phyloP scores from a whole-genome alignment of 1,140 invertebrate species.

The Pomacea maculata region DNA sequence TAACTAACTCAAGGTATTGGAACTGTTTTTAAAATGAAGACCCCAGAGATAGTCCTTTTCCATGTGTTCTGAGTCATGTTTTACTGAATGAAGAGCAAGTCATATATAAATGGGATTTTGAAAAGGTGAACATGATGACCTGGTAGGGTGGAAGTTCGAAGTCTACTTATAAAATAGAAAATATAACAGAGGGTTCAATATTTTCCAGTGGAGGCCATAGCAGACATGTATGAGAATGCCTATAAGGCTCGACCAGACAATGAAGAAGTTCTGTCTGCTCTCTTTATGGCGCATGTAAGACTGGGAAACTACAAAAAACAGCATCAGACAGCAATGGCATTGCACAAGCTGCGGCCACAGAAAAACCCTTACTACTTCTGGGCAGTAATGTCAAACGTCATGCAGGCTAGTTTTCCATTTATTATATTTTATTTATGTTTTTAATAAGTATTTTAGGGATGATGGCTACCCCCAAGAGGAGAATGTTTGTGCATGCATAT shows the following conservation, averaged over 20 bases:
- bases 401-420: conserved; percentile 75
- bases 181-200: neutral
- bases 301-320: conserved; percentile 90
- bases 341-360: conserved; percentile 85
- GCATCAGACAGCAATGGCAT: conserved; percentile 84
- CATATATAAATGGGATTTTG: neutral
- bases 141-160: neutral
- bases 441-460: too few relatives aligned
- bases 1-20: too few relatives aligned
- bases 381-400: conserved; percentile 94
- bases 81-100: neutral
- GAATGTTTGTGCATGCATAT: too few relatives aligned
- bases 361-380: conserved; percentile 98
- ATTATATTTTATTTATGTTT: too few relatives aligned
- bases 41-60: neutral
- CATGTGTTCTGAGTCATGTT: neutral
- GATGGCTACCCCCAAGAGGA: too few relatives aligned
- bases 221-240: conserved; percentile 86
- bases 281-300: conserved; percentile 96
- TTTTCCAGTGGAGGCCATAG: conserved; percentile 77
- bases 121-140: neutral
- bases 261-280: conserved; percentile 90
- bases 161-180: too few relatives aligned
- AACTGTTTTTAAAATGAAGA: neutral
- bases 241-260: conserved; percentile 84